phyloP scores from a whole-genome alignment of 2,113 vertebrate species.

The Neodon shergylaensis region DNA sequence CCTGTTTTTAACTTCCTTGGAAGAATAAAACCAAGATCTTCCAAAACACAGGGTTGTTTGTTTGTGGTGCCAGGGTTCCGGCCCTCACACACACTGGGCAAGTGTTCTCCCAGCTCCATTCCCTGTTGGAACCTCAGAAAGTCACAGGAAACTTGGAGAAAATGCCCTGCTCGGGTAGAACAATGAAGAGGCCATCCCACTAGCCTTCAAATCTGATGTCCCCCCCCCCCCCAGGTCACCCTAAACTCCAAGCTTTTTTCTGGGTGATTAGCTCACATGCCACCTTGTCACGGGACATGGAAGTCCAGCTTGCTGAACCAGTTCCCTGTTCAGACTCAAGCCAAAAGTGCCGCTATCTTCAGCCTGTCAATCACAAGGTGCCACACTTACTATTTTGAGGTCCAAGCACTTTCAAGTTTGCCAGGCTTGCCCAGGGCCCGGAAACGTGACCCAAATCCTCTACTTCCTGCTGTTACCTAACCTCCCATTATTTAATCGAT shows the following conservation, averaged over 20 bases:
- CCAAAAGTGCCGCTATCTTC: background rate
- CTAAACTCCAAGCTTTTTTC: background rate
- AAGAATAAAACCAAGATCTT: background rate
- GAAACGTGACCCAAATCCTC: slow-evolving; percentile 6
- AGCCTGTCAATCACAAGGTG: slow-evolving; percentile 20
- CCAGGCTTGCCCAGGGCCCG: background rate
- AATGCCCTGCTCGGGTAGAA: background rate
- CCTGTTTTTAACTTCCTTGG: background rate
- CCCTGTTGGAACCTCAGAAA: slow-evolving; percentile 1
- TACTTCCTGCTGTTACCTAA: background rate
- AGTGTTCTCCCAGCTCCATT: background rate
- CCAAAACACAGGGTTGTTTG: background rate
- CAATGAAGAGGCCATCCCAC: background rate
- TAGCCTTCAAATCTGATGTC: background rate
- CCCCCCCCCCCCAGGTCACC: background rate
- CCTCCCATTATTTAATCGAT: background rate
- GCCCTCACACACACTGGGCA: background rate
- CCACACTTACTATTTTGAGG: slow-evolving; percentile 17
- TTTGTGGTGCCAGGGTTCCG: background rate
- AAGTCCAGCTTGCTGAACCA: background rate
- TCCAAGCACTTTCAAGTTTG: slow-evolving; percentile 52
- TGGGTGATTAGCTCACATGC: background rate
- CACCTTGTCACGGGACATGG: background rate
- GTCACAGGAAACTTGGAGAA: background rate
- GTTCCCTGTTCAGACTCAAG: slow-evolving; percentile 1